A percentile compares a stretch with the other conserved stretches of the same genome.
Evolutionary conservation across 2,797 vertebrate genomes (phyloP).

Genomic region (Gorsachius magnificus): DNA sequence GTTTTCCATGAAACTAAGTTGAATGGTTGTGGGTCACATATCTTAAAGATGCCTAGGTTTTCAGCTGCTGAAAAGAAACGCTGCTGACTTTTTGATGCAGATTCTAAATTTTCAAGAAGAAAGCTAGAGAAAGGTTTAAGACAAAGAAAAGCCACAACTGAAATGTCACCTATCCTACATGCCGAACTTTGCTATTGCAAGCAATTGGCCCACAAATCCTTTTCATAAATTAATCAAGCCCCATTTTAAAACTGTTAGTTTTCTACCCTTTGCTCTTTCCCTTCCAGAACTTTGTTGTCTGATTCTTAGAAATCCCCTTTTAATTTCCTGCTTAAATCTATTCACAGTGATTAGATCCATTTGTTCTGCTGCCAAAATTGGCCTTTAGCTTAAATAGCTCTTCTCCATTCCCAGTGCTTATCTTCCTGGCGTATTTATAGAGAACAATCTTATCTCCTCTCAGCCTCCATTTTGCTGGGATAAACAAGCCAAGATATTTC

Average conservation of each 20-base stretch:
- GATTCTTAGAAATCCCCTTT: constrained; percentile 28
- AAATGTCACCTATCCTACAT: not conserved
- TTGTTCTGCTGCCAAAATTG: constrained; percentile 44
- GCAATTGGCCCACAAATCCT: not conserved
- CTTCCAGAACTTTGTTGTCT: not conserved
- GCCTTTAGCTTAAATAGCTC: constrained; percentile 23
- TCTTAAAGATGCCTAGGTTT: not conserved
- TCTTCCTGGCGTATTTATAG: constrained; percentile 28
- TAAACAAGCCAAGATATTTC: constrained; percentile 15
- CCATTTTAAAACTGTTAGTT: not conserved
- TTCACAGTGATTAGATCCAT: constrained; percentile 36
- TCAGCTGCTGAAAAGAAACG: not conserved
- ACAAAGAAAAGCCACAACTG: not conserved
- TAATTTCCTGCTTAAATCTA: constrained; percentile 46
- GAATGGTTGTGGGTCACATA: not conserved
- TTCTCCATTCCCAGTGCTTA: constrained; percentile 3
- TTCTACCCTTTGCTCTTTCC: not conserved
- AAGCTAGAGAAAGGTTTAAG: not conserved
- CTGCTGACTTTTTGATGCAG: not conserved
- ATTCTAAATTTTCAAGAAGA: not conserved
- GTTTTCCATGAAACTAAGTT: not conserved
- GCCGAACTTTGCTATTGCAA: not conserved
- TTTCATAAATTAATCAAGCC: not conserved
- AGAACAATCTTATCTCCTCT: constrained; percentile 30
- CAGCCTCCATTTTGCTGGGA: constrained; percentile 21